Base-by-base conservation (phyloP, 1,140 invertebrate genomes). In the Hyles euphorbiae region DNA sequence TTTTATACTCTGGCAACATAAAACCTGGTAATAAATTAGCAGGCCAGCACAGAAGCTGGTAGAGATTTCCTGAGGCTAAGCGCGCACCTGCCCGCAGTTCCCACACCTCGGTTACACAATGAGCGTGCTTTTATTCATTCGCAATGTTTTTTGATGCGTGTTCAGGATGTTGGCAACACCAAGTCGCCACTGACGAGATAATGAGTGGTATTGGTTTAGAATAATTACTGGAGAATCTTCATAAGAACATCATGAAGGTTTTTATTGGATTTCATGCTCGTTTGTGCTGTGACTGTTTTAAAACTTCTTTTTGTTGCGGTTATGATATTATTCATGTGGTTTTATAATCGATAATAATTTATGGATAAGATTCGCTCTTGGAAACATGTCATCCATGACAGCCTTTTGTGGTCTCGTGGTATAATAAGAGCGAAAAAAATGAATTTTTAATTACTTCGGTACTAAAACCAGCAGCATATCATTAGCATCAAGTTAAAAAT, bases 21-120 rank as follows among this genome's bases (percentile, higher is more conserved):
- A 40, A 40, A 40, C 36, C 40, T 58, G 47, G 49, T 52, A 67
- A 66, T 64, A 69, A 69, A 73, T 69, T 55, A 70, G 36, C 51
- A 63, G 9, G 34, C 34, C 40, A 52, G 68, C 60, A 70, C 74
- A 77, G 72, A 67, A 78, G 77, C 74, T 67, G 70, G 67, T 71
- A 64, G 69, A 67, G 77, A 81, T 83, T 84, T 84, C 74, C 74
- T 73, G 69, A 68, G 70, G 70, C 71, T 44, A 58, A 56, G 32
- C 53, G 58, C 60, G 72, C 81, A 84, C 81, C 81, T 84, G 81
- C 74, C 68, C 60, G 51, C 44, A 34, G 71, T 81, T 84, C 81
- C 78, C 79, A 82, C 79, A 79, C 74, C 60, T 76, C 60, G 56
- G 72, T 78, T 77, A 78, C 70, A 78, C 77, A 83, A 83, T 74